phyloP scores from a whole-genome alignment of 2,888 invertebrate species.

The Rhyacophila evoluta region DNA sequence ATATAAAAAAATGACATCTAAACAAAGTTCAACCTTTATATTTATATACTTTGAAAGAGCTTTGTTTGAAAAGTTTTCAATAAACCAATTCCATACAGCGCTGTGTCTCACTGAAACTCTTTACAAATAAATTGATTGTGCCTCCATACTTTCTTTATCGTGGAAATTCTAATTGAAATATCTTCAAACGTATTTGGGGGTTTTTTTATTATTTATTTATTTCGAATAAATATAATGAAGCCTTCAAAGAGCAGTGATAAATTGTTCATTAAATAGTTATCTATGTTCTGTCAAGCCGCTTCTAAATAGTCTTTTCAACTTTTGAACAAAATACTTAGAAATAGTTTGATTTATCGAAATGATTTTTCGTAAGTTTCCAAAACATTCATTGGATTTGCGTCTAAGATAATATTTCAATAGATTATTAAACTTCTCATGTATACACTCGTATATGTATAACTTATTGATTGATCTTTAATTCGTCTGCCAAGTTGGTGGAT shows the following conservation, averaged over 20 bases:
- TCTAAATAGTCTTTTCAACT: not conserved
- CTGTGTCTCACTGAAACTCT: not conserved
- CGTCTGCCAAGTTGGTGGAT: too few species aligned
- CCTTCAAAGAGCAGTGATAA: not conserved
- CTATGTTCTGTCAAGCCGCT: not conserved
- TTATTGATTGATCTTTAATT: too few species aligned
- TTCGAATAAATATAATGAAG: not conserved
- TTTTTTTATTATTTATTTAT: not conserved
- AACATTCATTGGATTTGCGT: too few species aligned
- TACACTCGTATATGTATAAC: too few species aligned
- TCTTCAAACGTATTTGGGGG: not conserved
- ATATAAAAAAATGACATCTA: not conserved
- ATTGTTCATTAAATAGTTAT: not conserved
- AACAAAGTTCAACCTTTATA: not conserved
- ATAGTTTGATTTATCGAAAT: too few species aligned
- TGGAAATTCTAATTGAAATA: not conserved
- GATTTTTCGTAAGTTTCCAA: too few species aligned
- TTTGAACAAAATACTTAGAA: not conserved
- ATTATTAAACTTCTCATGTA: too few species aligned
- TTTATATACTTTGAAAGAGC: not conserved
- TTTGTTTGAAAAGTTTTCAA: constrained; percentile 3
- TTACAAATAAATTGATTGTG: not conserved
- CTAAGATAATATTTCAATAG: too few species aligned
- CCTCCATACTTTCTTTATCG: not conserved
- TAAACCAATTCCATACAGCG: not conserved